Conservation (phyloP, 1,140 invertebrate genomes). For the Frieseomelitta varia region DNA sequence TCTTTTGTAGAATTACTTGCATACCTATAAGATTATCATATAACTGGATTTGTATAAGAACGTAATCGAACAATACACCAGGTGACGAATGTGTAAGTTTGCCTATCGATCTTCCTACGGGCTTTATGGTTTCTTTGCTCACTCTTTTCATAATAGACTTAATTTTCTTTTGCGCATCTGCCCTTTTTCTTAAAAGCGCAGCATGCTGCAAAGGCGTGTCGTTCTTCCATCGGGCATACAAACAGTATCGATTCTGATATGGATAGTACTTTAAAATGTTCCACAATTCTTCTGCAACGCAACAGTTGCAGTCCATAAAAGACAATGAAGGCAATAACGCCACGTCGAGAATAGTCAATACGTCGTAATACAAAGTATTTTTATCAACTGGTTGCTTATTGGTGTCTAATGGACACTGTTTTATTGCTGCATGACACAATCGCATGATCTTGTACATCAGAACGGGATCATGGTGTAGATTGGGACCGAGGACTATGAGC, state of each 20-base stretch:
- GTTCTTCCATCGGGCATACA: constrained; percentile 97
- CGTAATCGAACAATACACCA: constrained; percentile 97
- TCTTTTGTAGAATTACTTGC: not conserved
- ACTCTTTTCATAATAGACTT: constrained; percentile 99
- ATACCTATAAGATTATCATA: constrained; percentile 96
- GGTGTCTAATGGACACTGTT: constrained; percentile 76
- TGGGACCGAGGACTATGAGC: constrained; percentile 92
- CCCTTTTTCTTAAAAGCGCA: constrained; percentile 90
- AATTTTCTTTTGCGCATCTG: constrained; percentile 94
- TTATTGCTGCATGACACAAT: constrained; percentile 83
- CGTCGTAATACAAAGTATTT: constrained; percentile 87
- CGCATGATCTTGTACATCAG: constrained; percentile 93
- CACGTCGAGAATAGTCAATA: constrained; percentile 93
- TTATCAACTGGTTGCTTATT: constrained; percentile 77
- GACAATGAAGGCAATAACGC: constrained; percentile 94
- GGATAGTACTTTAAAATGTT: constrained; percentile 94
- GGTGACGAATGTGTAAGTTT: constrained; percentile 98
- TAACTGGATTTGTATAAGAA: constrained; percentile 95
- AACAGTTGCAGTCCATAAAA: constrained; percentile 96
- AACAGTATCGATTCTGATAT: constrained; percentile 94
- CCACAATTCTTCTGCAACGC: constrained; percentile 98
- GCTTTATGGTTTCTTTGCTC: constrained; percentile 99
- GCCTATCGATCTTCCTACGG: constrained; percentile 96
- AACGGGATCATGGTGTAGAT: constrained; percentile 93
- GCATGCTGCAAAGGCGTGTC: constrained; percentile 92